Evolutionary conservation across 2,113 vertebrate genomes (phyloP).

Genomic region (Oceanites oceanicus): DNA sequence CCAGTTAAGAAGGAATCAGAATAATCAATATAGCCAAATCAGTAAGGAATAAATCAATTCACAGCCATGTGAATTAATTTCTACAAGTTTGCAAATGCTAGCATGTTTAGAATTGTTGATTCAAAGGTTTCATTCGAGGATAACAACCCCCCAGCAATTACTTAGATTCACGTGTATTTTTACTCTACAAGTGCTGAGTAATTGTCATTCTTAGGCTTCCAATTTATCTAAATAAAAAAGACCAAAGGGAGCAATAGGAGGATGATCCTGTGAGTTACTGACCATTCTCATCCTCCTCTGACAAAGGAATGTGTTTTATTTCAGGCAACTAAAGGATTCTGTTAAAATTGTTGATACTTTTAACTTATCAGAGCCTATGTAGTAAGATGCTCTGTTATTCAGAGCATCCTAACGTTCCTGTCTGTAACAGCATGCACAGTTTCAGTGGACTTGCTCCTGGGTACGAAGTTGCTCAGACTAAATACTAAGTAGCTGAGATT

Average conservation of each 20-base stretch:
- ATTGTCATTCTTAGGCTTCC: background rate
- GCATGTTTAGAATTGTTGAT: background rate
- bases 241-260: background rate
- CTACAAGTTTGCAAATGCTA: background rate
- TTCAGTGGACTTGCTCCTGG: background rate
- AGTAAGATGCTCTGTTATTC: background rate
- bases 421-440: background rate
- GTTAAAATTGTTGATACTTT: background rate
- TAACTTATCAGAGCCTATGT: background rate
- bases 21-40: slow-evolving; percentile 43
- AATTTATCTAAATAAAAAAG: background rate
- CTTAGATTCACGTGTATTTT: background rate
- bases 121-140: background rate
- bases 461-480: background rate
- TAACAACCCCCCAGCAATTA: background rate
- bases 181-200: background rate
- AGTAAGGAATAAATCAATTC: slow-evolving; percentile 34
- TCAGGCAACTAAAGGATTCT: background rate
- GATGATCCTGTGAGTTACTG: background rate
- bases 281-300: background rate
- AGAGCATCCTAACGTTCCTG: background rate
- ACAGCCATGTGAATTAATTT: background rate
- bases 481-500: background rate
- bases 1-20: slow-evolving; percentile 19
- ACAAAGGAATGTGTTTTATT: background rate